Evolutionary conservation across 1,140 invertebrate species (phyloP), one percentile per base, ranked within the genome.

Genomic region (Heliconius hermathena): DNA sequence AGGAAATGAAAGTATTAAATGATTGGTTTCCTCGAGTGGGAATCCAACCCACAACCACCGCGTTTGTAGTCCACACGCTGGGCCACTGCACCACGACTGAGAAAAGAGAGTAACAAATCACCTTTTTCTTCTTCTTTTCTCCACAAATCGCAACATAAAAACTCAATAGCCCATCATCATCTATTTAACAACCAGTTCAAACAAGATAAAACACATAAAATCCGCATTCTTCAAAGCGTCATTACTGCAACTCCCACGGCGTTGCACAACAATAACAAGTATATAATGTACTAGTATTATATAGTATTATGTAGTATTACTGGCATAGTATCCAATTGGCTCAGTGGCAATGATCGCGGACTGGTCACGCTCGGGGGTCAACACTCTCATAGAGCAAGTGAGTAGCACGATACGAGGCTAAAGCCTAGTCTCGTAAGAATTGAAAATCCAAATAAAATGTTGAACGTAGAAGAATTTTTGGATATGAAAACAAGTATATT

Each of bases 311-410:
- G 60, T 66, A 26, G 60, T 66, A 66, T 66, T 66, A 66, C 60
- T 29, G 22, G 60, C 60, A 66, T 66, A 66, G 41, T 76, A 71
- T 70, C 36, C 74, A 76, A 76, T 76, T 76, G 74, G 38, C 74
- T 41, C 74, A 76, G 74, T 91, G 89, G 88, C 90, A 92, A 92
- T 87, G 90, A 85, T 91, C 89, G 87, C 85, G 80, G 77, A 80
- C 83, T 89, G 88, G 89, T 90, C 90, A 92, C 89, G 90, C 86
- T 87, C 84, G 52, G 87, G 87, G 90, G 90, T 92, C 90, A 92
- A 91, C 82, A 89, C 54, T 85, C 83, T 74, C 90, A 90, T 74
- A 88, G 89, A 91, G 52, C 85, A 84, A 81, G 41, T 72, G 72
- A 60, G 70, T 82, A 82, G 85, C 77, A 74, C 18, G 73, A 11